Evolutionary conservation across 2,797 vertebrate species (phyloP).

Genomic region (Lagorchestes hirsutus): DNA sequence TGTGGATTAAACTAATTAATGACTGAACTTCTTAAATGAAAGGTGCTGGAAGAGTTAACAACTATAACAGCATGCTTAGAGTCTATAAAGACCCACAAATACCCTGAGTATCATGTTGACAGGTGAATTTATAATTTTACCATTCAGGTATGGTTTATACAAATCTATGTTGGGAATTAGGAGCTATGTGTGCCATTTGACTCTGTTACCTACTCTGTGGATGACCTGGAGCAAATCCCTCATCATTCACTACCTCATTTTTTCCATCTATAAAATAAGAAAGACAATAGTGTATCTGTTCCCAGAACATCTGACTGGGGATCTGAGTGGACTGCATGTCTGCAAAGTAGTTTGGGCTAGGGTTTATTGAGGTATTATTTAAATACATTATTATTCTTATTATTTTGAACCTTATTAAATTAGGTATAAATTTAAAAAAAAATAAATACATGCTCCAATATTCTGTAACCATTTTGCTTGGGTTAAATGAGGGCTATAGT

Average conservation of each 20-base stretch:
- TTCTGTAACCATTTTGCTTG: not conserved
- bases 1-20: constrained; percentile 21
- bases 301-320: not conserved
- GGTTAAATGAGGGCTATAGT: not conserved
- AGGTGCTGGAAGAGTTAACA: not conserved
- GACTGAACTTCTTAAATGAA: not conserved
- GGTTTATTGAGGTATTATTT: not conserved
- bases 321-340: not conserved
- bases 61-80: not conserved
- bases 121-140: constrained; percentile 2
- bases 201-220: not conserved
- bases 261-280: not conserved
- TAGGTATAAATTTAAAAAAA: not conserved
- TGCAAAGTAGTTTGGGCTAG: not conserved
- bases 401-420: not conserved
- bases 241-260: not conserved
- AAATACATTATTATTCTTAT: not conserved
- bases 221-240: not conserved
- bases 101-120: constrained; percentile 1
- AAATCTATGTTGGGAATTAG: not conserved
- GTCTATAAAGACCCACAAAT: constrained; percentile 24
- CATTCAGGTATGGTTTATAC: not conserved
- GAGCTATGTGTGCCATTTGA: not conserved
- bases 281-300: not conserved
- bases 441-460: not conserved